phyloP scores from a whole-genome alignment of 2,113 vertebrate genomes.

The Microtus pennsylvanicus region DNA sequence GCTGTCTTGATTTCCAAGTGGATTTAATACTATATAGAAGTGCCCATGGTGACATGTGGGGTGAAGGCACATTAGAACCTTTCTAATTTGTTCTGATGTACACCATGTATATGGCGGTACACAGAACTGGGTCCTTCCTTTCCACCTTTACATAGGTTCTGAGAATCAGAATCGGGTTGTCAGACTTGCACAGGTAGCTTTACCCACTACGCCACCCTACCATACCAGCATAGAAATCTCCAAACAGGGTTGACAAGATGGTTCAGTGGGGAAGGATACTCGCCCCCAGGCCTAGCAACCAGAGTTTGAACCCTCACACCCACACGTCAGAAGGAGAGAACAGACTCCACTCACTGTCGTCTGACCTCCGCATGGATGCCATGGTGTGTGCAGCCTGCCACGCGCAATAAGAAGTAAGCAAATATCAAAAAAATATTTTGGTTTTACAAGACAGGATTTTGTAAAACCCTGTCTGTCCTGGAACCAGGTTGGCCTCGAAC shows the following conservation, averaged over 20 bases:
- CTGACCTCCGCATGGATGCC: not conserved
- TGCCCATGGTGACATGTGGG: not conserved
- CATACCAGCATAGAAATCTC: not conserved
- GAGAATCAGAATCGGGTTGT: not conserved
- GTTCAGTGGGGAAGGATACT: not conserved
- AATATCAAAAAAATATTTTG: not conserved
- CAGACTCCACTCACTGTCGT: too few relatives aligned
- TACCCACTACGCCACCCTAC: not conserved
- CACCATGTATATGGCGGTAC: not conserved
- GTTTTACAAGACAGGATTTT: not conserved
- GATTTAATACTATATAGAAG: not conserved
- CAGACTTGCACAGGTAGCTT: not conserved
- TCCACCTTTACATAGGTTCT: not conserved
- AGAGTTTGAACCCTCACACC: not conserved
- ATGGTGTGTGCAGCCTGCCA: too few relatives aligned
- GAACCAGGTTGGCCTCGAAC: not conserved
- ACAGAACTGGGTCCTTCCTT: not conserved
- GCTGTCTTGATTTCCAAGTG: not conserved
- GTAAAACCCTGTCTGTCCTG: not conserved
- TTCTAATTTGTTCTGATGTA: not conserved
- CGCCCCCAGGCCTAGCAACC: not conserved
- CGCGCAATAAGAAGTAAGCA: not conserved
- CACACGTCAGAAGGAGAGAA: not conserved
- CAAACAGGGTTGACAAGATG: not conserved
- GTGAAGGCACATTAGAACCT: not conserved